Evolutionary conservation across 2,888 invertebrate species (phyloP).

Genomic region (Meloe dianella): DNA sequence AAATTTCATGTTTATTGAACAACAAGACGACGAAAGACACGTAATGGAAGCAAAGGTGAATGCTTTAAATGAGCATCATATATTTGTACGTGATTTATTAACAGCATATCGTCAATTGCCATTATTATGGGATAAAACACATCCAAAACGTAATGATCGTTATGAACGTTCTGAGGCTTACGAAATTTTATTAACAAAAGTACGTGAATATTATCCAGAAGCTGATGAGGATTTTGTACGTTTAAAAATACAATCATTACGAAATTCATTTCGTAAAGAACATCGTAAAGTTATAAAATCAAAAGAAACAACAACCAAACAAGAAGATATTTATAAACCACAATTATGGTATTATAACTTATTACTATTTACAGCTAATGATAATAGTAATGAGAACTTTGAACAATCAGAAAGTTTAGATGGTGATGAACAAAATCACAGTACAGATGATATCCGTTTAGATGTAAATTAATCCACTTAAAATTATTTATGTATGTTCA

Average conservation of each 20-base stretch:
- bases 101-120: conserved; percentile 36
- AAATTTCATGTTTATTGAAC: too few relatives aligned
- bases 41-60: conserved; percentile 20
- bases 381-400: conserved; percentile 8
- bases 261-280: conserved; percentile 41
- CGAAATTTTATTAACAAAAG: conserved; percentile 35
- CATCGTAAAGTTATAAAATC: conserved; percentile 40
- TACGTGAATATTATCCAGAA: conserved; percentile 40
- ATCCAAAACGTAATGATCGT: conserved; percentile 40
- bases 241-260: conserved; percentile 40
- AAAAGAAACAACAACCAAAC: conserved; percentile 29
- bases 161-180: conserved; percentile 36
- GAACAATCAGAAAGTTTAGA: background rate
- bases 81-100: conserved; percentile 40
- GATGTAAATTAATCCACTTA: background rate
- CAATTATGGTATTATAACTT: conserved; percentile 45
- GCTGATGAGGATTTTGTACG: conserved; percentile 43
- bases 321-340: conserved; percentile 40
- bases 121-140: conserved; percentile 42
- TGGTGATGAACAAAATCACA: background rate
- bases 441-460: background rate
- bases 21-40: background rate
- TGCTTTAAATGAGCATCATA: conserved; percentile 38
- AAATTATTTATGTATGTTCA: background rate
- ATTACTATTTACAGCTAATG: conserved; percentile 41